Evolutionary conservation across 2,888 invertebrate genomes (phyloP), one percentile per base, ranked within the genome.

Genomic region (Rhodophaea formosa): DNA sequence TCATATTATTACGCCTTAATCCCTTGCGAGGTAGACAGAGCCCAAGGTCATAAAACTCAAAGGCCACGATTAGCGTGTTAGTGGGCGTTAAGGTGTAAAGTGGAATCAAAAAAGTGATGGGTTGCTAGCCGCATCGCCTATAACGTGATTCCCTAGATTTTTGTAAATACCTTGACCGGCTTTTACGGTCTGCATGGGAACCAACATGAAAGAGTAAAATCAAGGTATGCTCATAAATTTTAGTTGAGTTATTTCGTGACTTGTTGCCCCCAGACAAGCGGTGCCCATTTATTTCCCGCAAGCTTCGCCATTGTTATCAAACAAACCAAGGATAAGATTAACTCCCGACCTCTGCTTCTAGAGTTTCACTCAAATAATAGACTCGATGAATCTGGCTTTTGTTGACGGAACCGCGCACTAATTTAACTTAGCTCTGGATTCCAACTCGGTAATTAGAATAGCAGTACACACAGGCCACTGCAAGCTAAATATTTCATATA

Each of bases 281-380:
- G 17, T 15, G 3, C 15, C 35, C 51, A 35, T 51, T 51, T 39
- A 39, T 35, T 51, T 51, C 15, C 35, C 35, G 61, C 59, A 53
- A 63, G 60, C 57, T 61, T 57, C 58, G 42, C 64, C 62, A 51
- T 66, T 61, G 59, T 60, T 56, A 62, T 51, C 59, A 56, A 63
- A 66, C 62, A 62, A 63, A 30, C 58, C 53, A 59, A 42, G 57
- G 56, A 60, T 60, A 63, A 64, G 66, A 66, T 64, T 63, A 59
- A 62, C 59, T 59, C 53, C 46, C 32, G 39, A 23, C 32, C 44
- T 58, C 46, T 44, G 35, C 32, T 29, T 30, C 58, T 32, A 35
- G 29, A 42, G 46, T 44, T 53, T 56, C 55, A 29, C 30, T 53
- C 44, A 47, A 59, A 59, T 59, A 55, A 59, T 51, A 57, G 56